Evolutionary conservation across 2,888 invertebrate genomes (phyloP), one percentile per base, ranked within the genome.

Genomic region (Caenorhabditis imperialis): DNA sequence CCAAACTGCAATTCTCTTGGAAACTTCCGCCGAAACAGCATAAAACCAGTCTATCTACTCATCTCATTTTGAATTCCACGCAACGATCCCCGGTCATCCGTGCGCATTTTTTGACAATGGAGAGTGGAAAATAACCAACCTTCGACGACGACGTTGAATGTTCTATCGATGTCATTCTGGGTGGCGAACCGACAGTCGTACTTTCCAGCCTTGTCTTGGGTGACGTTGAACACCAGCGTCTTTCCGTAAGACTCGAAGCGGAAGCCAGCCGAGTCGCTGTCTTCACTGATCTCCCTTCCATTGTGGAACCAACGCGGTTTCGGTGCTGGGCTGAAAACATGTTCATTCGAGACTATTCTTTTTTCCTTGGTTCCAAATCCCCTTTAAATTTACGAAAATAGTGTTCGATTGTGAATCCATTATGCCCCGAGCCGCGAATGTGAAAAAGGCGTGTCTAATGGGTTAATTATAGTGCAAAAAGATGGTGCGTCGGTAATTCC

Each of bases 201-300:
- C 7, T 91, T 91, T 72, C 97, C 98, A 87, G 93, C 92, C 89
- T 99, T 97, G 57, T 94, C 93, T 86, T 93, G 93, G 67, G 92
- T 92, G 0, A 94, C 94, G 83, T 93, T 92, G 86, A 93, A 93
- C 84, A 96, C 81, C n/a, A 87, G 78, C 12, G 87, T 87, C 69
- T 87, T 87, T 38, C 87, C 87, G 67, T 79, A 86, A 4, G 81
- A 65, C 58, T 87, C 87, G 71, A 87, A 86, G 55, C 80, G 74
- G 78, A 82, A 86, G 35, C 85, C 85, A 12, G 69, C 77, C 0
- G 51, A 44, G 40, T 74, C 63, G 45, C 79, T 83, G 60, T 86
- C 82, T 47, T 85, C 81, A 22, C 78, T 78, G 76, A 87, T 88
- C 60, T 83, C 79, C 18, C 67, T 60, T 8, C 87, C 87, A 71